phyloP scores from a whole-genome alignment of 1,140 invertebrate genomes.

The Lordiphosa stackelbergi region DNA sequence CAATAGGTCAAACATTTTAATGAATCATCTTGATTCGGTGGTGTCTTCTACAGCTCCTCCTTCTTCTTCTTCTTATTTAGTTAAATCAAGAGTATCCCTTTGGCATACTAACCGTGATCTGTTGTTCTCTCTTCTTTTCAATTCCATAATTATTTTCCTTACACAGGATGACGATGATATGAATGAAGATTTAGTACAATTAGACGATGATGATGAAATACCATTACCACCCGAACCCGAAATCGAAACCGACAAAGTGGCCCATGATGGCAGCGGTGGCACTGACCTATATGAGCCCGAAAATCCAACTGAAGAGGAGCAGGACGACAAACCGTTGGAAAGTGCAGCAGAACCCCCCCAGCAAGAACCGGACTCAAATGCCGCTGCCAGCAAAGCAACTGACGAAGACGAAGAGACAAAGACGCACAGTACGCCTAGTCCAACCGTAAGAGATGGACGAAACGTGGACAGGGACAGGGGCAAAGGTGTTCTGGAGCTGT shows the following conservation, averaged over 20 bases:
- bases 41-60: no score
- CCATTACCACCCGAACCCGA: constrained; percentile 60
- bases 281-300: constrained; percentile 70
- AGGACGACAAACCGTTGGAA: constrained; percentile 26
- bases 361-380: constrained; percentile 13
- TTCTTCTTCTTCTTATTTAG: constrained; percentile 5
- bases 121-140: constrained; percentile 50
- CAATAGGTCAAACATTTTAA: no score
- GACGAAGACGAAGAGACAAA: constrained; percentile 39
- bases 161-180: constrained; percentile 70
- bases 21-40: no score
- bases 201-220: constrained; percentile 76
- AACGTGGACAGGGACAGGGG: constrained; percentile 36
- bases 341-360: constrained; percentile 5
- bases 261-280: constrained; percentile 15
- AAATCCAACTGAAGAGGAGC: constrained; percentile 67
- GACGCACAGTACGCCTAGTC: constrained; percentile 49
- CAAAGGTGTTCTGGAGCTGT: constrained; percentile 71
- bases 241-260: constrained; percentile 10
- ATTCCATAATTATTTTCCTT: constrained; percentile 46
- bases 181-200: constrained; percentile 77
- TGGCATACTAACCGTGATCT: constrained; percentile 51
- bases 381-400: constrained; percentile 6
- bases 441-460: constrained; percentile 35
- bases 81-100: constrained; percentile 12